phyloP scores from a whole-genome alignment of 2,113 vertebrate genomes.

The Prochilodus magdalenae region DNA sequence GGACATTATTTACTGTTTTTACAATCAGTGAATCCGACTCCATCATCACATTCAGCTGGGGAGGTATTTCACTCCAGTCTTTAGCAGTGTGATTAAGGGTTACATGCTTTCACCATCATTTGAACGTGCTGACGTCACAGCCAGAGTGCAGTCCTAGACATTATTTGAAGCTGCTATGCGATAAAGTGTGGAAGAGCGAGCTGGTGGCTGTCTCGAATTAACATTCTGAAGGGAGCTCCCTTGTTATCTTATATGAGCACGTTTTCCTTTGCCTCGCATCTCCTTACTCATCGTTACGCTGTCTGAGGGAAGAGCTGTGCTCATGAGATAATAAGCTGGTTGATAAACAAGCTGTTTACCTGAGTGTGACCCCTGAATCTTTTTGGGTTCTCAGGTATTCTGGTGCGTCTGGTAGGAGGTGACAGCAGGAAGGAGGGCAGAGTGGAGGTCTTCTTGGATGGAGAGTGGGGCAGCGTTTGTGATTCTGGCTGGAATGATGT shows the following conservation, averaged over 20 bases:
- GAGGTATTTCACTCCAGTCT: neutral
- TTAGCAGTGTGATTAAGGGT: slow-evolving; percentile 30
- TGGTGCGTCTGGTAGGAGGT: slow-evolving; percentile 76
- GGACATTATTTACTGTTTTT: slow-evolving; percentile 16
- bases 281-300: neutral
- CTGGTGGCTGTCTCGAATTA: slow-evolving; percentile 6
- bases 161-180: neutral
- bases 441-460: slow-evolving; percentile 80
- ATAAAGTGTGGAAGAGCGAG: neutral
- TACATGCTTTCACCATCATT: neutral
- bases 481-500: slow-evolving; percentile 81
- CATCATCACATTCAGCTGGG: slow-evolving; percentile 18
- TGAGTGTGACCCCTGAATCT: neutral
- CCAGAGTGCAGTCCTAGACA: neutral
- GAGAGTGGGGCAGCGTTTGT: slow-evolving; percentile 82
- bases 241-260: neutral
- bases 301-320: neutral
- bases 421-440: slow-evolving; percentile 76
- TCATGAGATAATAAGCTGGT: neutral
- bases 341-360: slow-evolving; percentile 7
- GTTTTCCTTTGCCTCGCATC: slow-evolving; percentile 12
- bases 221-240: neutral
- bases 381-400: slow-evolving; percentile 67
- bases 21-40: slow-evolving; percentile 13
- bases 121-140: slow-evolving; percentile 6